Evolutionary conservation across 2,888 invertebrate species (phyloP).

Genomic region (Nemotelus nigrinus): DNA sequence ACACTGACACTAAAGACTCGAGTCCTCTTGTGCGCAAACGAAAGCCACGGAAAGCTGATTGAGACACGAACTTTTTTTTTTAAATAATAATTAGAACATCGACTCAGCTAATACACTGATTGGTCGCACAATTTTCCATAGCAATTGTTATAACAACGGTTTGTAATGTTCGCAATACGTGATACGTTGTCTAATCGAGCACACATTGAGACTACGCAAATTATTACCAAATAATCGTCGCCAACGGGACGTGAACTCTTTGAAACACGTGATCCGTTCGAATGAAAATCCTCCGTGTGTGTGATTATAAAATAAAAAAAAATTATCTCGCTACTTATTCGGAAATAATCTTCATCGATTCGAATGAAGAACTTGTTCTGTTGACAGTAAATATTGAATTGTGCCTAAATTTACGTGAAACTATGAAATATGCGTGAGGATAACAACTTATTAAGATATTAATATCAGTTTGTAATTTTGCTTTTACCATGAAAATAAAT

Average conservation of each 20-base stretch:
- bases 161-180: constrained; percentile 27
- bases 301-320: too few species aligned
- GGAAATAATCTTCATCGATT: too few species aligned
- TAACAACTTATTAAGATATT: not conserved
- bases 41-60: constrained; percentile 78
- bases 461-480: constrained; percentile 22
- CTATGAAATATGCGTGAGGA: constrained; percentile 2
- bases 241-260: constrained; percentile 10
- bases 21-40: constrained; percentile 76
- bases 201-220: constrained; percentile 31
- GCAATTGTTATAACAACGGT: constrained; percentile 23
- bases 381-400: not conserved
- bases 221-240: constrained; percentile 32
- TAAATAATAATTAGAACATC: too few species aligned
- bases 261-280: not conserved
- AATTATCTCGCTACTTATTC: too few species aligned
- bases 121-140: constrained; percentile 32
- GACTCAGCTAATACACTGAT: not conserved
- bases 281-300: too few species aligned
- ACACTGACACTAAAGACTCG: constrained; percentile 57
- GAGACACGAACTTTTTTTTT: constrained; percentile 51
- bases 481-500: constrained; percentile 30
- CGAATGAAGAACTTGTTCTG: too few species aligned
- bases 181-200: constrained; percentile 24
- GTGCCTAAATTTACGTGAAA: constrained; percentile 23